Evolutionary conservation across 2,113 vertebrate species (phyloP).

Genomic region (Calidris pygmaea): DNA sequence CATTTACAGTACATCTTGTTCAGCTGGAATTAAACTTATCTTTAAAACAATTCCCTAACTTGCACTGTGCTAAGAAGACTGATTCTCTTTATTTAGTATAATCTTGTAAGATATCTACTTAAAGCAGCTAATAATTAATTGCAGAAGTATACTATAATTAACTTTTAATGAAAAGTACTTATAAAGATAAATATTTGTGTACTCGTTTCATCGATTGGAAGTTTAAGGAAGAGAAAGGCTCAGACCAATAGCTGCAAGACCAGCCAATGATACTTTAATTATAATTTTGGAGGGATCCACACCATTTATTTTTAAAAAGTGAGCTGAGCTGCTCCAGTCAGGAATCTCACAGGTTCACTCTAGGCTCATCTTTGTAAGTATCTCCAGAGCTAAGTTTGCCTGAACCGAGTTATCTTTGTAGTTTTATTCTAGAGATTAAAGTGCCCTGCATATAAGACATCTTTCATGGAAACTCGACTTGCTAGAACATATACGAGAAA

Average conservation of each 20-base stretch:
- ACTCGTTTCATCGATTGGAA: not conserved
- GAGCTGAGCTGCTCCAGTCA: not conserved
- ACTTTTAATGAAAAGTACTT: constrained; percentile 8
- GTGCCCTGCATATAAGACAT: not conserved
- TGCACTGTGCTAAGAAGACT: not conserved
- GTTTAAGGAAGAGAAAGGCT: not conserved
- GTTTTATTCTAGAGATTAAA: not conserved
- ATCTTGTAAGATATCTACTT: not conserved
- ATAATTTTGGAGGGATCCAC: not conserved
- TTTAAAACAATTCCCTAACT: not conserved
- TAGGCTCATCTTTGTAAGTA: not conserved
- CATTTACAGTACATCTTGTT: not conserved
- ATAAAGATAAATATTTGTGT: constrained; percentile 35
- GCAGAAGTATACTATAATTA: not conserved
- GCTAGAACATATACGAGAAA: not conserved
- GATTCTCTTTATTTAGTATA: not conserved
- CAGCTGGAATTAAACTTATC: not conserved
- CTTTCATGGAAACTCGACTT: not conserved
- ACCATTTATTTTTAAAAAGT: not conserved
- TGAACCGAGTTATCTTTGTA: not conserved
- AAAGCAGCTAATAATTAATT: constrained; percentile 1
- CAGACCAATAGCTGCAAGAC: not conserved
- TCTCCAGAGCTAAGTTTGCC: not conserved
- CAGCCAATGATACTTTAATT: not conserved
- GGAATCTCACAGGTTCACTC: not conserved